Conservation (phyloP, 2,888 invertebrate genomes). For the Xestia c-nigrum region DNA sequence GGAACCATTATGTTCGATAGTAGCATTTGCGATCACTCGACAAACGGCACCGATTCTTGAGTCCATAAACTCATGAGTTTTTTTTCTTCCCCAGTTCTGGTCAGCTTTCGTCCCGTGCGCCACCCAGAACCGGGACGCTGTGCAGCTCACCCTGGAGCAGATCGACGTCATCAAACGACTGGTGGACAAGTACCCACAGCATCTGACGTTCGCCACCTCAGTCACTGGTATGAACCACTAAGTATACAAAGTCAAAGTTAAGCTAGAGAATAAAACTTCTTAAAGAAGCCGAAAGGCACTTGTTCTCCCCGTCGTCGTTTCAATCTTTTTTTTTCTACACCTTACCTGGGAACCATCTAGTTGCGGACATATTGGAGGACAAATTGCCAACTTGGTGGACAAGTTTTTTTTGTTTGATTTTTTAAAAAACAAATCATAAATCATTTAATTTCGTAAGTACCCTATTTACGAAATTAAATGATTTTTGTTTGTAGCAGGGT, state of each 20-base stretch:
- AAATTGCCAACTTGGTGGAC: no score
- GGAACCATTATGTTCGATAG: background rate
- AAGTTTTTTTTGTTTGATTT: no score
- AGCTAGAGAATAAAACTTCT: background rate
- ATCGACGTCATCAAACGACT: constrained; percentile 94
- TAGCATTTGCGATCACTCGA: background rate
- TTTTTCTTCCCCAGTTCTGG: constrained; percentile 91
- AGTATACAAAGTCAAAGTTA: background rate
- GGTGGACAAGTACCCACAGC: constrained; percentile 92
- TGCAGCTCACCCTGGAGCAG: constrained; percentile 93
- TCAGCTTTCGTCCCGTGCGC: constrained; percentile 93
- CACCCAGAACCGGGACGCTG: constrained; percentile 93
- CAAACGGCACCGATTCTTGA: background rate
- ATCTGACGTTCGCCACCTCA: constrained; percentile 92
- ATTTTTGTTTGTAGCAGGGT: no score
- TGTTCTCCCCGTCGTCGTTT: no score
- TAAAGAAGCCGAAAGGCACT: no score
- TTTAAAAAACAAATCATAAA: no score
- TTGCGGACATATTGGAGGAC: no score
- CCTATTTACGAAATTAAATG: no score
- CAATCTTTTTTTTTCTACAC: no score
- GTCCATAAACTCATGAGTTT: background rate
- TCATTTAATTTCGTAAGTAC: no score
- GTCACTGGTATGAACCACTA: constrained; percentile 89
- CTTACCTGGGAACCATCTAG: no score